Base-by-base conservation (phyloP, 1,140 invertebrate genomes). In the Brachionus plicatilis region DNA sequence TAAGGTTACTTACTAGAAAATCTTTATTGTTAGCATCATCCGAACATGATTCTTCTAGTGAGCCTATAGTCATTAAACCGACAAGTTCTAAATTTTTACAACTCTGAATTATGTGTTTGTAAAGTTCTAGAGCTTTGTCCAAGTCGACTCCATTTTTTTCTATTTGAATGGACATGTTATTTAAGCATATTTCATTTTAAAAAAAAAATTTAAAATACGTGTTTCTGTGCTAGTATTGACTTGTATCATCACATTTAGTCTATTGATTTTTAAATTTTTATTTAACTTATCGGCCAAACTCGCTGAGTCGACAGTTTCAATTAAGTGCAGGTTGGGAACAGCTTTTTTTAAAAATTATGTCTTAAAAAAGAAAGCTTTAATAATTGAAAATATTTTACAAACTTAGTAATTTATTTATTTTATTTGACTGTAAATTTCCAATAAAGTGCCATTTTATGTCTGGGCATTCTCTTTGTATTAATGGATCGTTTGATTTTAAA, bases 381-480 rank as follows among this genome's bases (percentile, higher is more conserved):
- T 70, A 29, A 70, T 33, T 12, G 0, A 41, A 70, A 29, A 7
- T 37, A 7, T 37, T 6, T 6, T 37, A 37, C 33, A 37, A 37
- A 53, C 68, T 37, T 33, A 56, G 12, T 7, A 85, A 17, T 86
- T 84, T 85, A 84, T 86, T 65, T 9, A 96, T 92, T 92, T 99
- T 98, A 88, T 97, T 98, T 27, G 91, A 92, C 90, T 99, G 97
- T 65, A 99, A 89, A 88, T 95, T 94, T 0, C 97, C 97, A 88
- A 99, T 99, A 86, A 96, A 97, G 90, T 99, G 97, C 97, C 97
- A 99, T 87, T 92, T 92, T 68, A 99, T 97, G 33, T 99, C 95
- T 85, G 93, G 93, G 89, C 96, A 98, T 87, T 93, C 91, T 80
- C 93, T 92, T 72, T 94, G 85, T 85, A 98, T 93, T 92, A 92